phyloP scores from a whole-genome alignment of 2,888 invertebrate species.

The Saturnia japonica region DNA sequence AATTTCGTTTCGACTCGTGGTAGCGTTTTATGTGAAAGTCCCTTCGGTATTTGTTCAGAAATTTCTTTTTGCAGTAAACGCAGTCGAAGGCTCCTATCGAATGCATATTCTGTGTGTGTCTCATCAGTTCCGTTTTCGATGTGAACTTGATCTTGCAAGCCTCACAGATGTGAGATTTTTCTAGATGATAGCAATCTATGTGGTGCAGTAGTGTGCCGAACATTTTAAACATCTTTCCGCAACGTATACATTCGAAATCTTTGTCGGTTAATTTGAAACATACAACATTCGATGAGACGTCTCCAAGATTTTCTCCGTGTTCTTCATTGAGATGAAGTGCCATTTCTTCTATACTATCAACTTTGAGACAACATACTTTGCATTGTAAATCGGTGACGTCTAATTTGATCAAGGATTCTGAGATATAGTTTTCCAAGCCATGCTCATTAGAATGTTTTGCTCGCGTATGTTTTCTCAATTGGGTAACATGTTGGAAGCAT shows the following conservation, averaged over 20 bases:
- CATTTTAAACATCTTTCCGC: conserved; percentile 26
- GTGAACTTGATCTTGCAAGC: conserved; percentile 25
- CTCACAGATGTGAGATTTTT: conserved; percentile 26
- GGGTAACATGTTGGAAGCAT: conserved; percentile 21
- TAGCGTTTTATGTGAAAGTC: conserved; percentile 21
- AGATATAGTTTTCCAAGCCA: conserved; percentile 18
- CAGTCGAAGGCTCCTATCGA: conserved; percentile 23
- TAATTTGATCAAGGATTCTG: conserved; percentile 25
- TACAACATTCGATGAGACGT: conserved; percentile 24
- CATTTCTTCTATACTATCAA: conserved; percentile 22
- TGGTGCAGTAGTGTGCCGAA: conserved; percentile 29
- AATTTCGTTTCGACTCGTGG: conserved; percentile 24
- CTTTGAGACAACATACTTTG: conserved; percentile 24
- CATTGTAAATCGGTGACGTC: conserved; percentile 29
- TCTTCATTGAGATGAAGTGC: conserved; percentile 24
- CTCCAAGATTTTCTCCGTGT: conserved; percentile 23
- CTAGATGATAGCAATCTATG: conserved; percentile 26
- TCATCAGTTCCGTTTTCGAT: conserved; percentile 14
- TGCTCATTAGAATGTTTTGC: conserved; percentile 20
- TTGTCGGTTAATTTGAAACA: conserved; percentile 30
- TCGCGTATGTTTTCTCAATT: conserved; percentile 26
- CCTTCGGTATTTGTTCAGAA: conserved; percentile 17
- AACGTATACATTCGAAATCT: conserved; percentile 28
- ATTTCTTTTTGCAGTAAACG: conserved; percentile 24
- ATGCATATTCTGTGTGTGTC: conserved; percentile 23